Base-by-base conservation (phyloP, 2,888 invertebrate species). In the Cosmia trapezina region DNA sequence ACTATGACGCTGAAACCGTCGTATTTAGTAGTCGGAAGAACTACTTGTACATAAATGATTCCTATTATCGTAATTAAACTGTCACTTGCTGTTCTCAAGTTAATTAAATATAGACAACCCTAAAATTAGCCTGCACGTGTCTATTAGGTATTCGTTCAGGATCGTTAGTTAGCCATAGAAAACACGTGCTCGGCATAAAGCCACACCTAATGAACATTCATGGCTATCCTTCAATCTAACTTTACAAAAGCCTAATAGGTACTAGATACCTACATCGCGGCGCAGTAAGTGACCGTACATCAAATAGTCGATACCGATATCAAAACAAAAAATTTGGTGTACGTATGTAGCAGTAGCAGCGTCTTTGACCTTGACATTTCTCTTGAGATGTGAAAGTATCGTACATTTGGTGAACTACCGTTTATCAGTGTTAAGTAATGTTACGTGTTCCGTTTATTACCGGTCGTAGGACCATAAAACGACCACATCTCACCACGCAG, bases 361-460 rank as follows among this genome's bases (percentile, higher is more conserved):
- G 56, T 65, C 47, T 73, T 61, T 65, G 80, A 81, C 89, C 89
- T 87, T 89, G 89, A 85, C 85, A 86, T 77, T 78, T 84, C 77
- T 81, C 67, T 64, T 61, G 61, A 76, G 68, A 83, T 81, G 90
- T 90, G 90, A 90, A 90, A 90, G 89, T 88, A 86, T 81, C 77
- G 71, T 79, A 79, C 76, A 85, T 87, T 87, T 83, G 83, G 86
- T 85, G 79, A 79, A 77, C 84, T 83, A 84, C 84, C 80, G 86
- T 88, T 87, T 89, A 89, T 88, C 86, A 86, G 74, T 80, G 72
- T 88, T 89, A 89, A 90, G 88, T 89, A 87, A 87, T 80, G 84
- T 90, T 89, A 85, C 87, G 87, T 89, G 88, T 91, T 59, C 61
- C 75, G 86, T 89, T 91, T 88, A 89, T 88, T 84, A 80, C 78